Conservation (phyloP, 2,888 invertebrate species). For the Microplitis manilae region DNA sequence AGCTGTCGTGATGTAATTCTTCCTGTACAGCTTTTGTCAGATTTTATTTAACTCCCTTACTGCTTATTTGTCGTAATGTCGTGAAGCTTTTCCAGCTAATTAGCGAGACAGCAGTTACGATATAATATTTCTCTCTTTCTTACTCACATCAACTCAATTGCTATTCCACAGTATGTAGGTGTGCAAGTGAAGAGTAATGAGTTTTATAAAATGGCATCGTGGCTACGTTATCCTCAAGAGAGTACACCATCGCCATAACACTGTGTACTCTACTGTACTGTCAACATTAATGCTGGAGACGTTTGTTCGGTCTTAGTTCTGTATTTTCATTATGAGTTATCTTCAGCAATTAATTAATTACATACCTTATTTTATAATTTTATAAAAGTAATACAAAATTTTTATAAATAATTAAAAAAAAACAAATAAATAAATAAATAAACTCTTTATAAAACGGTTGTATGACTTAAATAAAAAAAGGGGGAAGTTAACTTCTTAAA, state of each 20-base stretch:
- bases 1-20: background rate
- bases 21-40: background rate
- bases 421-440: background rate
- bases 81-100: conserved; percentile 29
- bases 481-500: background rate
- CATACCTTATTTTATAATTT: background rate
- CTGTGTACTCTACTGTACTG: background rate
- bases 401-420: background rate
- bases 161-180: background rate
- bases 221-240: background rate
- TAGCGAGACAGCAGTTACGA: conserved; percentile 25
- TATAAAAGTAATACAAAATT: background rate
- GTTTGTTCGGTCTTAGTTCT: background rate
- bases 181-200: conserved; percentile 27
- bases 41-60: background rate
- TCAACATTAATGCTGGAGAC: background rate
- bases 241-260: background rate
- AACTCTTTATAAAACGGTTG: background rate
- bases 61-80: background rate
- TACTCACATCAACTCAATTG: background rate
- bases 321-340: background rate
- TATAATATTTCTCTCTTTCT: conserved; percentile 3
- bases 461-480: background rate
- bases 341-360: background rate
- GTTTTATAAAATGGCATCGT: conserved; percentile 23